These are phyloP conservation scores for Onychomys leucogaster DNA, from an alignment of 2,797 vertebrate species.

Conservation along the genomic window DNA sequence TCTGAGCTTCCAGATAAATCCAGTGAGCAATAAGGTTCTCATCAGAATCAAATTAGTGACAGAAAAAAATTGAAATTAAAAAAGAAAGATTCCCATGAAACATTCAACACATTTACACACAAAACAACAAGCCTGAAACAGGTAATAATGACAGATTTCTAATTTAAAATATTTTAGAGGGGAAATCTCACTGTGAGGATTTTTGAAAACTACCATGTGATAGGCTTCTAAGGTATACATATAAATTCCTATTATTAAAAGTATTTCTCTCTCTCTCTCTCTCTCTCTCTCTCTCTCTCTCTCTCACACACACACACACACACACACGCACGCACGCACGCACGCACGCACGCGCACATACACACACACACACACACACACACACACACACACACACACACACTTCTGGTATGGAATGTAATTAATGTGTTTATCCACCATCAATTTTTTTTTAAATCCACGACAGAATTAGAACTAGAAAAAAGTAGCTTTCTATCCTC, in stretches of 20 bases:
- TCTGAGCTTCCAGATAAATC: not conserved
- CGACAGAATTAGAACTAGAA: not conserved
- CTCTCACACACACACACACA: too few relatives aligned
- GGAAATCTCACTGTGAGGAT: not conserved
- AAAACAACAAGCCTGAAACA: not conserved
- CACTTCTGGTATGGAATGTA: not conserved
- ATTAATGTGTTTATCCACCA: not conserved
- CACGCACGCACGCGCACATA: too few relatives aligned
- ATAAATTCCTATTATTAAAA: not conserved
- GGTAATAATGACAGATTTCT: not conserved
- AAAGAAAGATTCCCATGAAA: not conserved
- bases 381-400: too few relatives aligned
- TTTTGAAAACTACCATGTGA: not conserved
- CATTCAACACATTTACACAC: not conserved
- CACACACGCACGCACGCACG: too few relatives aligned
- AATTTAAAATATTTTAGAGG: not conserved
- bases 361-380: too few relatives aligned
- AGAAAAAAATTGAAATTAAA: not conserved
- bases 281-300: too few relatives aligned
- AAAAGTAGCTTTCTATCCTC: not conserved
- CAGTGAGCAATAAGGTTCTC: not conserved
- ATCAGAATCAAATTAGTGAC: not conserved
- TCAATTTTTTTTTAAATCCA: not conserved
- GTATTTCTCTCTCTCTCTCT: too few relatives aligned
- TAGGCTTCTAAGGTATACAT: not conserved